Base-by-base conservation (phyloP, 1,140 invertebrate genomes). In the Cardiocondyla obscurior region DNA sequence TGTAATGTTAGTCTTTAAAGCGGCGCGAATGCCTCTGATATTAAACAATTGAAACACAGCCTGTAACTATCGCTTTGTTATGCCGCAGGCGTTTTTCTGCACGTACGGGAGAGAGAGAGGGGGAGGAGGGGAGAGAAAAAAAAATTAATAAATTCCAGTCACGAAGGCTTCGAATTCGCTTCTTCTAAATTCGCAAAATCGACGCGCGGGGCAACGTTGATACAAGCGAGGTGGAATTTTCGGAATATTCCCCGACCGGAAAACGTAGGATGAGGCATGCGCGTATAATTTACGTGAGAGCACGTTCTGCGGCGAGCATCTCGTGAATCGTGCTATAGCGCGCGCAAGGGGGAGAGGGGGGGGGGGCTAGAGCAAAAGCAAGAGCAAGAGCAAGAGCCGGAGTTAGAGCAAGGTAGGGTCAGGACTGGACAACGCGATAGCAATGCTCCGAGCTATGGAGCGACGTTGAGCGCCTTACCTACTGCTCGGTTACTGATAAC, bases 351-450 rank as follows among this genome's bases (percentile, higher is more conserved):
- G 62, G 85, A 85, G 70, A 86, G 77, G 60, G 28, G 53, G 73
- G 51, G 60, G 16, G 28, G 64, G 84, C 19, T 53, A 85, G 85
- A 74, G 72, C 58, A 81, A 70, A n/a, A n/a, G n/a, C n/a, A 25
- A 62, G 14, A n/a, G 83, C 69, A 85, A 85, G 70, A 86, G 77
- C 67, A 19, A 67, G 73, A 65, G 60, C 53, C 55, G 16, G 28
- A 76, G 84, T 25, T 53, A 85, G 85, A 74, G 72, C 58, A 81
- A 70, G 81, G 85, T 87, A 85, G 88, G 90, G 89, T 92, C 89
- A 90, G 85, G 82, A 64, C 86, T 91, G 91, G 90, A 90, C 90
- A 91, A 85, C 72, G 90, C 90, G 91, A 92, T 92, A 92, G 90
- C 86, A 70, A 88, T 72, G 84, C 74, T 83, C 79, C 85, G 69